A percentile compares a stretch with the other conserved stretches of the same genome.
Evolutionary conservation across 1,140 invertebrate genomes (phyloP).

Genomic region (Drosophila rufa): DNA sequence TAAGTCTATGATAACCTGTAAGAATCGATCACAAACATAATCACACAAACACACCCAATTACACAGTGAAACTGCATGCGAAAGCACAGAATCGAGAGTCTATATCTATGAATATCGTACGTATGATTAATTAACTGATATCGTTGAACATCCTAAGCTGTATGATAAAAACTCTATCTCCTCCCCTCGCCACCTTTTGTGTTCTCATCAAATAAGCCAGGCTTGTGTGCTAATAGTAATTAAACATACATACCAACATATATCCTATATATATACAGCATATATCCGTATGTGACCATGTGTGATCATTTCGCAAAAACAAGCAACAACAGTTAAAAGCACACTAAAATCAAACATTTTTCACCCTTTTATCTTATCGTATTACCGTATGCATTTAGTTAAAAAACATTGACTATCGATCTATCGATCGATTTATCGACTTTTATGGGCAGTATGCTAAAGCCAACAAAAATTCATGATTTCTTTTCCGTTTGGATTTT

Average conservation of each 20-base stretch:
- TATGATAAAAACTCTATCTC: constrained; percentile 53
- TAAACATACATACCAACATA: constrained; percentile 37
- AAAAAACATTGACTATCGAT: constrained; percentile 51
- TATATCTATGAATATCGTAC: constrained; percentile 41
- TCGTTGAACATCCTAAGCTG: constrained; percentile 58
- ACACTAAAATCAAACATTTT: constrained; percentile 47
- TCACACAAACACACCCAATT: constrained; percentile 25
- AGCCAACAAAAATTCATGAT: constrained; percentile 23
- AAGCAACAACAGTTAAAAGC: constrained; percentile 21
- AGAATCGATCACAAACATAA: constrained; percentile 33
- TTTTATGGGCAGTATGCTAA: constrained; percentile 54
- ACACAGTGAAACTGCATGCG: constrained; percentile 61
- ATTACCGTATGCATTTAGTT: constrained; percentile 47
- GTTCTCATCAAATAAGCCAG: constrained; percentile 43
- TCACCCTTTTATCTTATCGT: constrained; percentile 30
- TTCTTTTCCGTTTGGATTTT: constrained; percentile 42
- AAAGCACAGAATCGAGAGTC: constrained; percentile 58
- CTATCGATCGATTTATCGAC: constrained; percentile 23
- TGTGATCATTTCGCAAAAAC: constrained; percentile 48
- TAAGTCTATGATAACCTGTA: constrained; percentile 62
- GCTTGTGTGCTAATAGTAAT: constrained; percentile 62
- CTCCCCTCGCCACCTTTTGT: constrained; percentile 42
- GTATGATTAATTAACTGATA: constrained; percentile 49
- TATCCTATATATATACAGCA: constrained; percentile 32
- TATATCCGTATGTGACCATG: constrained; percentile 38